Base-by-base conservation (phyloP, 37 sponge, comb jelly and placozoan genomes). In the Lycopodina hypogea region DNA sequence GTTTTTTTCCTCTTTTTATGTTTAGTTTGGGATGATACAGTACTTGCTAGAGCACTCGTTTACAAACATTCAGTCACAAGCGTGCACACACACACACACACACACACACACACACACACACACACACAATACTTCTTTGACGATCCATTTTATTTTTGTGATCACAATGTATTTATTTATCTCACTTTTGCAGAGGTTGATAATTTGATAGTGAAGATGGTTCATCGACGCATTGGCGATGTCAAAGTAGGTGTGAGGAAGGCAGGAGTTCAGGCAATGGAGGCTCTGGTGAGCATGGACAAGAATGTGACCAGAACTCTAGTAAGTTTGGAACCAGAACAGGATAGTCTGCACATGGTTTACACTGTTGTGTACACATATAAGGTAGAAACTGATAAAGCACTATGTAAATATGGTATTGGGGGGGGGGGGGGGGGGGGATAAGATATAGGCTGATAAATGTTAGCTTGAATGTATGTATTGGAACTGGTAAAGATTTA, bases 171-270 rank as follows among this genome's bases (percentile, higher is more conserved):
- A n/a, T 55, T 81, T 23, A 34, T 81, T 3, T 39, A 75, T 17
- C 74, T 75, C 64, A 66, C 66, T 8, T 18, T 74, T 15, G 53
- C 66, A 41, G 83, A 83, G 50, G 75, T 75, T n/a, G 90, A 81
- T 34, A 81, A 37, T 37, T 34, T 86, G 23, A 70, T 90, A 9
- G 51, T 85, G 21, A 41, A 78, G 24, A 90, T 90, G 91, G 21
- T 90, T 1, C 26, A 64, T 22, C 38, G 93, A 14, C 51, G 93
- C 32, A 66, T 75, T 2, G 33, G 39, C 26, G 90, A 88, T 51
- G 74, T 84, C 8, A 88, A 88, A 63, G 86, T 85, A 4, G 75
- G 61, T 26, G 93, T 92, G 32, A 76, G 89, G 34, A 92, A 84
- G 77, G 71, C 82, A 34, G 85, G 89, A 8, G 21, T 92, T 3